These are phyloP conservation scores for Trichomycterus rosablanca DNA, from an alignment of 2,113 vertebrate genomes.

Conservation along the genomic window DNA sequence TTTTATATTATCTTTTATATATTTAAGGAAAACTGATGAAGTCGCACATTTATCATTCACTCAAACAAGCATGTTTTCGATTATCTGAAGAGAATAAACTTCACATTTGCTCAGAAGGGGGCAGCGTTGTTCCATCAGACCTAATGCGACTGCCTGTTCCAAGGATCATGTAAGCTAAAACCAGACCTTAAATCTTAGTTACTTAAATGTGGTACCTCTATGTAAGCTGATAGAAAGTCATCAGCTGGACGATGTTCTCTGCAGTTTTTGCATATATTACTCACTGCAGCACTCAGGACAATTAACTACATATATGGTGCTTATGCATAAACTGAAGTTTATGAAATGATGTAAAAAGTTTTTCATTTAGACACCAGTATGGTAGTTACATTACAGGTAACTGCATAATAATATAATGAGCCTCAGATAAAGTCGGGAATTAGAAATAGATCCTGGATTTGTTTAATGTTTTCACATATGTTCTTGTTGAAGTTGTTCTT, in stretches of 20 bases:
- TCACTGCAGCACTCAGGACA: background rate
- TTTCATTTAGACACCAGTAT: background rate
- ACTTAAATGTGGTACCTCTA: background rate
- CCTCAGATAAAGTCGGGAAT: no score
- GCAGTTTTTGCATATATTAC: background rate
- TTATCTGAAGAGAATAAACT: conserved; percentile 30
- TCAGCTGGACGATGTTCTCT: background rate
- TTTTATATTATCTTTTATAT: no score
- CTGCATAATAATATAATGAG: no score
- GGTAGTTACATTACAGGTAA: no score
- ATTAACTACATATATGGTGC: no score
- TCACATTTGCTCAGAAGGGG: conserved; percentile 63
- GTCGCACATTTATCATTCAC: no score
- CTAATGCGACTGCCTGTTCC: background rate
- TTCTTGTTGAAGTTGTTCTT: no score
- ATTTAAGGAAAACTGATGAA: no score
- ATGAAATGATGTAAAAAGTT: background rate
- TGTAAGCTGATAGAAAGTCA: conserved; percentile 17
- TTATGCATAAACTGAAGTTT: no score
- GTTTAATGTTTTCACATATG: no score
- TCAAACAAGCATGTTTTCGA: conserved; percentile 10
- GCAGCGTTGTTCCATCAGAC: conserved; percentile 69
- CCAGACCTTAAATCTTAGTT: conserved; percentile 1
- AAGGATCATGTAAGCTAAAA: conserved; percentile 1
- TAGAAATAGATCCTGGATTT: no score